These are phyloP conservation scores for Aplochiton taeniatus DNA, from an alignment of 2,797 vertebrate species.

Conservation along the genomic window DNA sequence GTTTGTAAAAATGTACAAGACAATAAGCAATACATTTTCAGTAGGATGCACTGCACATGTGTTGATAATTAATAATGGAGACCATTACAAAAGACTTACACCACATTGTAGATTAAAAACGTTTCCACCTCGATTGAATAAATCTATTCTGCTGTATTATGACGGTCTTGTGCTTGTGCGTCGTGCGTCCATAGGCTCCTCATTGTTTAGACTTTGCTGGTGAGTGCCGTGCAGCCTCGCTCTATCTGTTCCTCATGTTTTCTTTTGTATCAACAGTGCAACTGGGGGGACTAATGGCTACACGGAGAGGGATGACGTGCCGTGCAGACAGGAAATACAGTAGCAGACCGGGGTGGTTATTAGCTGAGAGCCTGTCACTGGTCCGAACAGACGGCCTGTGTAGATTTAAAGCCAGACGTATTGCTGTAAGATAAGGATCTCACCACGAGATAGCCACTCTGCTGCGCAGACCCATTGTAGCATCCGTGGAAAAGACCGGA, in stretches of 20 bases:
- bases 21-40: too few relatives aligned
- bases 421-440: constrained; percentile 22
- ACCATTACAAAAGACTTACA: constrained; percentile 38
- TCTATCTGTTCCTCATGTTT: too few relatives aligned
- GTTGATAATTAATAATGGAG: constrained; percentile 26
- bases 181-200: too few relatives aligned
- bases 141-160: too few relatives aligned
- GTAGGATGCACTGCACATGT: constrained; percentile 25
- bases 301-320: constrained; percentile 38
- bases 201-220: background rate
- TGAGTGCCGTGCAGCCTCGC: too few relatives aligned
- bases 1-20: too few relatives aligned
- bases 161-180: too few relatives aligned
- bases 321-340: constrained; percentile 41
- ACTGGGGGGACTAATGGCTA: constrained; percentile 22
- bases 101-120: constrained; percentile 32
- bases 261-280: constrained; percentile 17
- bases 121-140: too few relatives aligned
- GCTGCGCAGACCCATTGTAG: constrained; percentile 17
- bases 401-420: constrained; percentile 20
- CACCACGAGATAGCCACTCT: constrained; percentile 15
- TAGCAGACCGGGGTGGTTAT: constrained; percentile 35
- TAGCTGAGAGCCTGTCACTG: constrained; percentile 31
- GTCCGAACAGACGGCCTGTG: constrained; percentile 29
- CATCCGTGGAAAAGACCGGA: constrained; percentile 19